A percentile compares a stretch with the other conserved stretches of the same genome.
phyloP scores from a whole-genome alignment of 2,888 invertebrate genomes.

The Ceratothoa steindachneri region DNA sequence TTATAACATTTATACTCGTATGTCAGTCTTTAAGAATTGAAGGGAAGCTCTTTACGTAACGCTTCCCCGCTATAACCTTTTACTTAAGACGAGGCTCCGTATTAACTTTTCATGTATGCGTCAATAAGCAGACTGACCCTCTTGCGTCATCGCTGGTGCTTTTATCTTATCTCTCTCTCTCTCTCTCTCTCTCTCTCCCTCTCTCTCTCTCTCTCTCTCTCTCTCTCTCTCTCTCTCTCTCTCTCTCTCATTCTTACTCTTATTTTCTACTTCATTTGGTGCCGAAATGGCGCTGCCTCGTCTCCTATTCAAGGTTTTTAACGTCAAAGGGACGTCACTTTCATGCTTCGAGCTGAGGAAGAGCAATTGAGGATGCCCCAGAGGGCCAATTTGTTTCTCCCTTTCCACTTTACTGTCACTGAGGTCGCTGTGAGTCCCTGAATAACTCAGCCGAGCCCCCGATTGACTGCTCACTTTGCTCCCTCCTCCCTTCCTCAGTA shows the following conservation, averaged over 20 bases:
- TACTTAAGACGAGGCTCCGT: too few relatives aligned
- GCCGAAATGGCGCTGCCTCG: background rate
- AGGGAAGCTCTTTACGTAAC: too few relatives aligned
- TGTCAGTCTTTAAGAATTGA: too few relatives aligned
- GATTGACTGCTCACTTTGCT: background rate
- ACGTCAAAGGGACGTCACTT: background rate
- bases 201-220: background rate
- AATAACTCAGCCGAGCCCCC: slow-evolving; percentile 6
- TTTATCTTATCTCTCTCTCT: too few relatives aligned
- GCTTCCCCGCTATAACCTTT: too few relatives aligned
- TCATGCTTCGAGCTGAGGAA: background rate
- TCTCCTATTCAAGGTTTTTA: background rate
- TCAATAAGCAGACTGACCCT: too few relatives aligned
- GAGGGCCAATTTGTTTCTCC: background rate
- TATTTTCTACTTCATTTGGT: background rate
- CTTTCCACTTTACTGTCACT: slow-evolving; percentile 4
- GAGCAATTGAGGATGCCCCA: background rate
- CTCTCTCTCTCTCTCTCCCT: background rate
- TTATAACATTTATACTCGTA: too few relatives aligned
- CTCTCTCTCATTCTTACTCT: background rate
- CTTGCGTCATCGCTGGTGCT: too few relatives aligned
- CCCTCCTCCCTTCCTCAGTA: background rate
- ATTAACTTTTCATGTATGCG: too few relatives aligned
- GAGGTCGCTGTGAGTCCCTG: slow-evolving; percentile 1
- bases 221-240: background rate